Conservation (phyloP, 2,113 vertebrate species). For the Ameiurus melas region DNA sequence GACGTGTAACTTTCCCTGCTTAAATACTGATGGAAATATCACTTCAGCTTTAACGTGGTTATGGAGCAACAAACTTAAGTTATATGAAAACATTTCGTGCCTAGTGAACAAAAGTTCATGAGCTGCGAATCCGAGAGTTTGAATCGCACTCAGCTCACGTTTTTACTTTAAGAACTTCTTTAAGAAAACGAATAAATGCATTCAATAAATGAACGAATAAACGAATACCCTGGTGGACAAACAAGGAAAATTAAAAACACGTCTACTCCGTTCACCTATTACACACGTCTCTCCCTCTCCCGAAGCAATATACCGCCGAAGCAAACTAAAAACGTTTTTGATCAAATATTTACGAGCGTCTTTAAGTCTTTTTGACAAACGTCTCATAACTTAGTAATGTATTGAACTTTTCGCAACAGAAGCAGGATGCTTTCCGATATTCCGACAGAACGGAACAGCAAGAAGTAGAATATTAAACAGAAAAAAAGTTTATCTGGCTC, state of each 20-base stretch:
- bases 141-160: too few species aligned
- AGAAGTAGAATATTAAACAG: not conserved
- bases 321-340: not conserved
- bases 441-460: not conserved
- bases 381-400: constrained; percentile 12
- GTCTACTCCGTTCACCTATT: not conserved
- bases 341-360: constrained; percentile 14
- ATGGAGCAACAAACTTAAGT: too few species aligned
- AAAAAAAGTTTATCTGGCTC: not conserved
- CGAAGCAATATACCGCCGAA: not conserved
- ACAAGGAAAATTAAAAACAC: not conserved
- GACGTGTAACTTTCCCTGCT: too few species aligned
- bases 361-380: not conserved
- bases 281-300: not conserved
- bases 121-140: too few species aligned
- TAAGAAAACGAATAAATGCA: not conserved
- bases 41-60: too few species aligned
- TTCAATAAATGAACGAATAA: not conserved
- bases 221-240: not conserved
- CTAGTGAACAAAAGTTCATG: too few species aligned
- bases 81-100: too few species aligned
- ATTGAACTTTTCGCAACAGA: not conserved
- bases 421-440: not conserved
- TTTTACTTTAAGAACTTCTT: too few species aligned
- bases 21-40: too few species aligned